Evolutionary conservation across 2,888 invertebrate species (phyloP).

Genomic region (Luperina testacea): DNA sequence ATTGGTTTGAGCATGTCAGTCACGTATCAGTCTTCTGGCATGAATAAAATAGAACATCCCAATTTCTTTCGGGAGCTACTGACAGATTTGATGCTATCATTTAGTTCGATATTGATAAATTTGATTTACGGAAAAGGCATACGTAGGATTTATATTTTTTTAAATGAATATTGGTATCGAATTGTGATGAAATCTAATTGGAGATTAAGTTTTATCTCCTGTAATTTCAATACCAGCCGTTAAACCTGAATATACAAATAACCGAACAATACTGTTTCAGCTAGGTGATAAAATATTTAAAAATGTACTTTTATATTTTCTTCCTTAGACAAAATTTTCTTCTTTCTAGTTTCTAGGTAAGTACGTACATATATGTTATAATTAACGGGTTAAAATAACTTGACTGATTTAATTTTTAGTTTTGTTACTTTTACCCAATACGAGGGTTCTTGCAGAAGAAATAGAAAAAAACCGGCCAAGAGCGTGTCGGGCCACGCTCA

Average conservation of each 20-base stretch:
- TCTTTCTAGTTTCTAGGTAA: too few relatives aligned
- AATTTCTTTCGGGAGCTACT: constrained; percentile 23
- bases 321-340: too few relatives aligned
- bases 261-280: neutral
- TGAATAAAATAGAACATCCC: constrained; percentile 36
- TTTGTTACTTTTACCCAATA: too few relatives aligned
- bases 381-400: too few relatives aligned
- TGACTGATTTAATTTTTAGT: too few relatives aligned
- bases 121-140: constrained; percentile 14
- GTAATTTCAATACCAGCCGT: neutral
- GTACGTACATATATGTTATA: too few relatives aligned
- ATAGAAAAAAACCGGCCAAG: too few relatives aligned
- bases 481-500: too few relatives aligned
- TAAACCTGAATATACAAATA: neutral
- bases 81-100: constrained; percentile 32
- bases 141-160: neutral
- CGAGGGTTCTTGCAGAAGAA: too few relatives aligned
- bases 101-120: constrained; percentile 9
- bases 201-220: neutral
- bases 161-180: neutral
- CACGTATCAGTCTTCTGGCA: constrained; percentile 38
- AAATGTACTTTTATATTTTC: too few relatives aligned
- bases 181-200: neutral
- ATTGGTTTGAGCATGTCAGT: constrained; percentile 19
- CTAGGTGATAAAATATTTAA: too few relatives aligned